Percentiles rank a stretch among this genome's conserved stretches.
Evolutionary conservation across 1,140 invertebrate species (phyloP).

Genomic region (Elymnias hypermnestra): DNA sequence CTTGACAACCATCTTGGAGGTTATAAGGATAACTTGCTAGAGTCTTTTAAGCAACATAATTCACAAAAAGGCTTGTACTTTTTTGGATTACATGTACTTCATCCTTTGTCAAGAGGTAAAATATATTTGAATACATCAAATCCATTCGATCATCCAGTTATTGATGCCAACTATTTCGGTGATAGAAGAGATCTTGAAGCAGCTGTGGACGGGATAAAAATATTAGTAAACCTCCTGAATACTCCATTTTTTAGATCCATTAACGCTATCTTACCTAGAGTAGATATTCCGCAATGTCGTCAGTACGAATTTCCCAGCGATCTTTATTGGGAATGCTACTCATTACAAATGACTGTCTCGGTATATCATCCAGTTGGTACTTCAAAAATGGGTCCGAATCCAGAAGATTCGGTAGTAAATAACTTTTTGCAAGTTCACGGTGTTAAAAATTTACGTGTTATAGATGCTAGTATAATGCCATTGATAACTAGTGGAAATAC

Average conservation of each 20-base stretch:
- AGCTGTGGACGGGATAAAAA: constrained; percentile 77
- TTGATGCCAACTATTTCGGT: too few relatives aligned
- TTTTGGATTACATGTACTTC: constrained; percentile 64
- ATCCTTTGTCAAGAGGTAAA: constrained; percentile 71
- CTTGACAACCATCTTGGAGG: constrained; percentile 12
- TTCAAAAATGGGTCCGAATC: constrained; percentile 83
- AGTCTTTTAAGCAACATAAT: constrained; percentile 53
- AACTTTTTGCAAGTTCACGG: constrained; percentile 81
- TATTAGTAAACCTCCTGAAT: constrained; percentile 50
- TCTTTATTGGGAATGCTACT: constrained; percentile 80
- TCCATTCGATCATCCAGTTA: constrained; percentile 79
- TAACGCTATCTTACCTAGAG: constrained; percentile 55
- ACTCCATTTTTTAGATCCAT: constrained; percentile 61
- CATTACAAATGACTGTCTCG: constrained; percentile 75
- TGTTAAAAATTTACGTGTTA: constrained; percentile 70
- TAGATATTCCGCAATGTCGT: constrained; percentile 64
- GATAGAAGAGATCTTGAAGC: constrained; percentile 81
- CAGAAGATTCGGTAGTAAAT: constrained; percentile 79
- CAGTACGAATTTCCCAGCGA: constrained; percentile 64
- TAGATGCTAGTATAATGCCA: constrained; percentile 89
- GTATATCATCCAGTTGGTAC: constrained; percentile 85
- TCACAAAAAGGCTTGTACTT: constrained; percentile 50
- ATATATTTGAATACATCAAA: constrained; percentile 60
- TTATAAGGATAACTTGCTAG: constrained; percentile 50
- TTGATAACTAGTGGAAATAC: too few relatives aligned